Conservation (phyloP, 2,888 invertebrate genomes). For the Gari tellinella region DNA sequence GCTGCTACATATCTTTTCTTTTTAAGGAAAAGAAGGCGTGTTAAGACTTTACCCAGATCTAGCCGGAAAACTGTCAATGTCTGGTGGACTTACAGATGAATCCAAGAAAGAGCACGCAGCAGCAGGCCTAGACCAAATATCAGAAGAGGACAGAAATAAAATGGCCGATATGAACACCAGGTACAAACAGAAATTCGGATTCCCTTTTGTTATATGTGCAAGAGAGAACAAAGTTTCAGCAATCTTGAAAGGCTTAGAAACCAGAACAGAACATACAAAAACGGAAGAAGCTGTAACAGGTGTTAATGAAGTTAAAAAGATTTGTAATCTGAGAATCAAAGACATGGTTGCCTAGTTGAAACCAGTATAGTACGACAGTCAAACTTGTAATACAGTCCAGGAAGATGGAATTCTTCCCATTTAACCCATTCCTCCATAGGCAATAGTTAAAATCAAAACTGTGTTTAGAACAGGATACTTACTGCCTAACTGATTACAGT, state of each 20-base stretch:
- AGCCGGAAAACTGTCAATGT: conserved; percentile 62
- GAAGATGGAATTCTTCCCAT: too few relatives aligned
- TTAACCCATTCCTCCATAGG: too few relatives aligned
- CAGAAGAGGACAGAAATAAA: conserved; percentile 49
- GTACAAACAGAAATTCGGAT: conserved; percentile 70
- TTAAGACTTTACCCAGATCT: conserved; percentile 72
- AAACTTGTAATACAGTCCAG: too few relatives aligned
- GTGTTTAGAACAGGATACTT: too few relatives aligned
- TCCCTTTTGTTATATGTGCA: conserved; percentile 75
- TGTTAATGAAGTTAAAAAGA: conserved; percentile 71
- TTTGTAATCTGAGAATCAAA: conserved; percentile 60
- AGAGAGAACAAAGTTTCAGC: conserved; percentile 72
- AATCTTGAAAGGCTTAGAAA: conserved; percentile 63
- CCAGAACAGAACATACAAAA: conserved; percentile 49
- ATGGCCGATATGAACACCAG: conserved; percentile 57
- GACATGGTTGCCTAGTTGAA: conserved; percentile 63
- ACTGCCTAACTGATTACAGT: too few relatives aligned
- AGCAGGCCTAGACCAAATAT: conserved; percentile 63
- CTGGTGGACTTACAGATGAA: conserved; percentile 62
- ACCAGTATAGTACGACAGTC: too few relatives aligned
- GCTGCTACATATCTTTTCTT: not conserved
- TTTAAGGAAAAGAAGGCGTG: conserved; percentile 70
- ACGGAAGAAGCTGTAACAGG: conserved; percentile 62
- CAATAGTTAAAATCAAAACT: too few relatives aligned
- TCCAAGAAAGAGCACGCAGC: conserved; percentile 63